Evolutionary conservation across 2,797 vertebrate species (phyloP), one percentile per base, ranked within the genome.

Genomic region (Lacerta agilis): DNA sequence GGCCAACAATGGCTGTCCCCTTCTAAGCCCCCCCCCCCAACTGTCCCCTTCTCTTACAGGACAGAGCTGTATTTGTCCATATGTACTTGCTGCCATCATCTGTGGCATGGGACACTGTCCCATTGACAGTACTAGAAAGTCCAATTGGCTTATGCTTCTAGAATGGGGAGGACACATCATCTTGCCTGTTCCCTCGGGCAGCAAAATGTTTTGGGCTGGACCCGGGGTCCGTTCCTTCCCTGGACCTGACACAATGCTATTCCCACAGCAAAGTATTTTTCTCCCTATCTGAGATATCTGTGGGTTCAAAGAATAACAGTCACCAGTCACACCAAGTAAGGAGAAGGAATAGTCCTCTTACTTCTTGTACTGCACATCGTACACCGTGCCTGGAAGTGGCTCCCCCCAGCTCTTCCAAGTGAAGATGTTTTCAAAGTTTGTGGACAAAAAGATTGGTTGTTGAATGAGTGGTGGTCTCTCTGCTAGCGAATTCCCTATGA

Each of bases 341-440:
- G 75, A 29, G 76, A 66, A 86, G 77, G 76, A 29, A 33, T 67
- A 86, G 5, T 3, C 67, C 82, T 88, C 94, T 1, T 95, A 96
- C 97, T 38, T 94, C 91, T 96, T 97, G 23, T 97, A 97, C 0
- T 97, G 93, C 23, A 97, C 95, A 2, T 96, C 95, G 89, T 97
- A 97, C 38, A 95, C 73, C 0, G 90, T 95, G 92, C 90, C 96
- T 2, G 91, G 83, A 6, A 88, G 10, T 29, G 77, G 72, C 1
- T 92, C 88, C 2, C 75, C 91, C 11, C 85, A 87, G 0, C 86
- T 85, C 55, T 95, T 93, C 97, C 97, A 97, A 0, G 80, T 95
- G 90, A 97, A 93, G 92, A 97, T 96, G 93, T 96, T 97, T 82
- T 97, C 96, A 78, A 97, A 97, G 94, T 97, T 97, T 45, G 29